These are phyloP conservation scores for Pseudomyrmex pallidus DNA, from an alignment of 1,140 invertebrate species.

Conservation along the genomic window DNA sequence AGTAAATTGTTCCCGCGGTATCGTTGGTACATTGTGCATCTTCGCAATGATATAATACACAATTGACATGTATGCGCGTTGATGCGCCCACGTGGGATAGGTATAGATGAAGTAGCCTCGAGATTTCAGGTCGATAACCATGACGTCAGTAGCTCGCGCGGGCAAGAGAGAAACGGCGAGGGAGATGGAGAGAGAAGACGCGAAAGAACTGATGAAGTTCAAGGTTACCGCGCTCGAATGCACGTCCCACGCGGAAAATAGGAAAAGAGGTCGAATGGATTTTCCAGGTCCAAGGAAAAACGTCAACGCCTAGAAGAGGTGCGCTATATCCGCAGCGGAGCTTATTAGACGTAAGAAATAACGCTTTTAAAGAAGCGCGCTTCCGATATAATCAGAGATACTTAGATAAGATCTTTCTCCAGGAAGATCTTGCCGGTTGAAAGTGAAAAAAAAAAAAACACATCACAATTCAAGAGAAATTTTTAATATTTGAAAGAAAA, in stretches of 20 bases:
- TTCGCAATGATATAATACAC: constrained; percentile 37
- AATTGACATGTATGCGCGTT: constrained; percentile 32
- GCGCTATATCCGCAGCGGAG: constrained; percentile 48
- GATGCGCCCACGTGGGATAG: constrained; percentile 62
- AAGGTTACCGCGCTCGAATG: constrained; percentile 81
- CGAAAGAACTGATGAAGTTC: constrained; percentile 81
- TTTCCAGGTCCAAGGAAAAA: constrained; percentile 71
- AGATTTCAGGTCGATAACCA: constrained; percentile 82
- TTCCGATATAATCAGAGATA: constrained; percentile 24
- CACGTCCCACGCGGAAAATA: constrained; percentile 81
- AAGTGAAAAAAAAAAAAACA: neutral
- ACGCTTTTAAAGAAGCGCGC: constrained; percentile 21
- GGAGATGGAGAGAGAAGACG: constrained; percentile 17
- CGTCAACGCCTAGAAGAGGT: constrained; percentile 43
- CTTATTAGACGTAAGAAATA: constrained; percentile 48
- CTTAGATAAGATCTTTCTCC: neutral
- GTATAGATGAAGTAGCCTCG: constrained; percentile 38
- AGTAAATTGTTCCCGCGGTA: constrained; percentile 30
- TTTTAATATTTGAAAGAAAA: too few relatives aligned
- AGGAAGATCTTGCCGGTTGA: neutral
- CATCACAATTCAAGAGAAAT: too few relatives aligned
- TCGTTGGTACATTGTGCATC: constrained; percentile 38
- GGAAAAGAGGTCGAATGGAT: constrained; percentile 77
- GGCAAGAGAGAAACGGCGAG: constrained; percentile 9
- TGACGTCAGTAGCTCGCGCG: constrained; percentile 81